phyloP scores from a whole-genome alignment of 2,888 invertebrate species.

The Philereme vetulata region DNA sequence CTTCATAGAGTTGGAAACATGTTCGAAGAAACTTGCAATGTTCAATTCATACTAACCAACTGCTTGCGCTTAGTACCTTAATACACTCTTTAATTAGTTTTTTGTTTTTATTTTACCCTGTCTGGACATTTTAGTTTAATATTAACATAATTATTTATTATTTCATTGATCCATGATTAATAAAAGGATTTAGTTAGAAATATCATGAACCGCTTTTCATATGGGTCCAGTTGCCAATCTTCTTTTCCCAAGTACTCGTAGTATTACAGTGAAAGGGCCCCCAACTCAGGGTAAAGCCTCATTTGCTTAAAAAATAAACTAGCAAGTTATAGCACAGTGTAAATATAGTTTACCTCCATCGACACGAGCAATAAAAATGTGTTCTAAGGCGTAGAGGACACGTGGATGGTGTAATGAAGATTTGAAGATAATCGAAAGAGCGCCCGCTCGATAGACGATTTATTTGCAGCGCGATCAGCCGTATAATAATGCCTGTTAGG shows the following conservation, averaged over 20 bases:
- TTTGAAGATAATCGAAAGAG: conserved; percentile 84
- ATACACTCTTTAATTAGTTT: conserved; percentile 8
- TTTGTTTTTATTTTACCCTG: background rate
- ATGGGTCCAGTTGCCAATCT: too few relatives aligned
- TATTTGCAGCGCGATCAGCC: conserved; percentile 81
- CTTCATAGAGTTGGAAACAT: conserved; percentile 67
- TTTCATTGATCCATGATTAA: too few relatives aligned
- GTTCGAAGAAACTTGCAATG: conserved; percentile 63
- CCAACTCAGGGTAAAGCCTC: too few relatives aligned
- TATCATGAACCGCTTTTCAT: too few relatives aligned
- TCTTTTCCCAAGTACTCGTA: too few relatives aligned
- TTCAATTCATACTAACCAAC: conserved; percentile 54
- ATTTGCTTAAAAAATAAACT: too few relatives aligned
- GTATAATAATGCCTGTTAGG: conserved; percentile 81
- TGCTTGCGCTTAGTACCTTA: conserved; percentile 38
- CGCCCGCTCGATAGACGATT: conserved; percentile 77
- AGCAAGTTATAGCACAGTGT: too few relatives aligned
- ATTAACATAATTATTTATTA: too few relatives aligned
- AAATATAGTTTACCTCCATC: conserved; percentile 1
- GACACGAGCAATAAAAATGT: conserved; percentile 12
- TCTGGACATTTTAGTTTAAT: too few relatives aligned
- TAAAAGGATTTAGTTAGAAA: too few relatives aligned
- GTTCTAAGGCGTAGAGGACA: conserved; percentile 52
- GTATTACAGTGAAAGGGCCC: too few relatives aligned
- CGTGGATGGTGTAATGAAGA: conserved; percentile 81